Evolutionary conservation across 2,888 invertebrate species (phyloP).

Genomic region (Clusia tigrina): DNA sequence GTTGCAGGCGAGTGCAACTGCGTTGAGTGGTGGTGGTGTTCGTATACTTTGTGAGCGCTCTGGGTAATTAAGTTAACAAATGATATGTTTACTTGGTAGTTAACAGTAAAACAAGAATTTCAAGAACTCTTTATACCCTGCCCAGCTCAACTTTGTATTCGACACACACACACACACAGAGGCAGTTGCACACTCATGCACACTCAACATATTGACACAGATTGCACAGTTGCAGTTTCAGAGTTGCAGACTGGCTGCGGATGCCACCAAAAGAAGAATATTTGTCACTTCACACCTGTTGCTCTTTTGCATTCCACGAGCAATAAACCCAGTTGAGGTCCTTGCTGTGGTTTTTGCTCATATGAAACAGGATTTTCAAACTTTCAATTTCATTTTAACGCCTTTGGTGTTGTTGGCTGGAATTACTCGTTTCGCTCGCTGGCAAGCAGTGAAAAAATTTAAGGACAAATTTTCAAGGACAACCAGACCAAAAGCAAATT

Average conservation of each 20-base stretch:
- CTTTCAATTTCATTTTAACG: conserved; percentile 40
- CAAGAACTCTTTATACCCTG: too few species aligned
- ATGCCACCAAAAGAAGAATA: conserved; percentile 43
- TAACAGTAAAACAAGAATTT: conserved; percentile 1
- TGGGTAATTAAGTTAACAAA: conserved; percentile 36
- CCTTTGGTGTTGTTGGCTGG: conserved; percentile 30
- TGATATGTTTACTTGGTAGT: conserved; percentile 29
- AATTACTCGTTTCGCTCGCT: conserved; percentile 26
- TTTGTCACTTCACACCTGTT: conserved; percentile 49
- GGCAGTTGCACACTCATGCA: too few species aligned
- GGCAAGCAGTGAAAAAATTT: conserved; percentile 19
- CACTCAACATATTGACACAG: not conserved
- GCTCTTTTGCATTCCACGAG: conserved; percentile 12
- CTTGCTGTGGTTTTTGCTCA: conserved; percentile 11
- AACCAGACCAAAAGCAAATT: conserved; percentile 2
- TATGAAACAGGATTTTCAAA: conserved; percentile 33
- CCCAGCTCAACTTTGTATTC: too few species aligned
- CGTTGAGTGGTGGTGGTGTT: not conserved
- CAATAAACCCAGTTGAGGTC: conserved; percentile 30
- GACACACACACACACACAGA: not conserved
- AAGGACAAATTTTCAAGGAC: conserved; percentile 39
- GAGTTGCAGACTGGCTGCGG: too few species aligned
- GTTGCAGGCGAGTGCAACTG: too few species aligned
- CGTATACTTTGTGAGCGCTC: conserved; percentile 27
- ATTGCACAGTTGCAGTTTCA: not conserved